These are phyloP conservation scores for Carettochelys insculpta DNA, from an alignment of 2,113 vertebrate genomes.

Conservation along the genomic window DNA sequence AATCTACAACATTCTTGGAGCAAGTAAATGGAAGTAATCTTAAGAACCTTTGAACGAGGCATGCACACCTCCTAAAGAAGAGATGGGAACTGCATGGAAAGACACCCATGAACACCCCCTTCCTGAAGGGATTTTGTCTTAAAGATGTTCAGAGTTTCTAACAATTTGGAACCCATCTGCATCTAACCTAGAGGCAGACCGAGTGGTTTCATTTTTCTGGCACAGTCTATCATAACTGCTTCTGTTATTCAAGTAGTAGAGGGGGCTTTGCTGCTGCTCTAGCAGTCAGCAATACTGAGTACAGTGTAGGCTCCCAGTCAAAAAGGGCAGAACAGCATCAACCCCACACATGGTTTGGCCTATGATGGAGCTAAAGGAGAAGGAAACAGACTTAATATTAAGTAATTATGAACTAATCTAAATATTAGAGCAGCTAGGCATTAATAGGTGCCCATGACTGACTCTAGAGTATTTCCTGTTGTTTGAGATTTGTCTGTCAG, in stretches of 20 bases:
- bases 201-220: background rate
- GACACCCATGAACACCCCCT: background rate
- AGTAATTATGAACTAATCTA: too few species aligned
- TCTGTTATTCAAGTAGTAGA: background rate
- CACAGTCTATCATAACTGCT: background rate
- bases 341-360: background rate
- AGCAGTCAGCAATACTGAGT: background rate
- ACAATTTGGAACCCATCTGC: background rate
- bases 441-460: background rate
- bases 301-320: background rate
- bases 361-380: background rate
- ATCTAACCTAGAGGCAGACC: background rate
- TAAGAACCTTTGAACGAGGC: background rate
- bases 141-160: background rate
- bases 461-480: background rate
- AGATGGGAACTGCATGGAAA: background rate
- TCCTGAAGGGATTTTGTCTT: background rate
- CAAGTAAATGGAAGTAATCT: background rate
- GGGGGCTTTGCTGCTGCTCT: background rate
- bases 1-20: background rate
- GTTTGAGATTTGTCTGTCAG: background rate
- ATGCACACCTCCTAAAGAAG: background rate
- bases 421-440: background rate
- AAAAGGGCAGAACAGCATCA: background rate
- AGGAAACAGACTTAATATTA: background rate